Conservation (phyloP, 2,113 vertebrate genomes). For the Brachyhypopomus occidentalis region DNA sequence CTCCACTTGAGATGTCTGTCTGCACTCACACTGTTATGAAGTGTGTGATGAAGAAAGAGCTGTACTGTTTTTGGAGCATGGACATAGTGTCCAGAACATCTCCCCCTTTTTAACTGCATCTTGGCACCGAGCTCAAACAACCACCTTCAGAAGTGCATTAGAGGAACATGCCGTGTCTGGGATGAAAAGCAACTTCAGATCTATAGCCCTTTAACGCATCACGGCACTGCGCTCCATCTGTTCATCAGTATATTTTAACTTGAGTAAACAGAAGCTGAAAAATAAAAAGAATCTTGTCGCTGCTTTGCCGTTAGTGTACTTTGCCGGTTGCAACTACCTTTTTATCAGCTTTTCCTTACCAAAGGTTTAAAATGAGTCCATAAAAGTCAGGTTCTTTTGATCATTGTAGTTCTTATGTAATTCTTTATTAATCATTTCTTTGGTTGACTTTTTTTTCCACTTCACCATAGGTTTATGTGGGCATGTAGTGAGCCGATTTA, state of each 20-base stretch:
- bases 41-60: conserved; percentile 1
- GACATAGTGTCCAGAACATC: not conserved
- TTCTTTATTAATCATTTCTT: too few relatives aligned
- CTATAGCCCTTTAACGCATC: not conserved
- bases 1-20: not conserved
- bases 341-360: not conserved
- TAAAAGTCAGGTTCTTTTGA: not conserved
- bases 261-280: not conserved
- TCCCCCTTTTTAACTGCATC: not conserved
- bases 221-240: not conserved
- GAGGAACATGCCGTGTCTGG: not conserved
- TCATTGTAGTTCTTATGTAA: not conserved
- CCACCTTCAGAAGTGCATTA: not conserved
- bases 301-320: not conserved
- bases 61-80: not conserved
- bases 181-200: conserved; percentile 7
- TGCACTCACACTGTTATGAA: too few relatives aligned
- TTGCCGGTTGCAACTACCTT: not conserved
- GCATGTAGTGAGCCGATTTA: not conserved
- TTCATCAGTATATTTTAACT: not conserved
- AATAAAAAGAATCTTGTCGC: not conserved
- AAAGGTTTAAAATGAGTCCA: not conserved
- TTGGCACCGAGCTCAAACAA: not conserved
- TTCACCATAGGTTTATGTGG: not conserved
- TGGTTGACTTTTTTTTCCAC: not conserved